Percentiles rank a stretch among this genome's conserved stretches.
Evolutionary conservation across 2,888 invertebrate species (phyloP).

Genomic region (Dorcus parallelipipedus): DNA sequence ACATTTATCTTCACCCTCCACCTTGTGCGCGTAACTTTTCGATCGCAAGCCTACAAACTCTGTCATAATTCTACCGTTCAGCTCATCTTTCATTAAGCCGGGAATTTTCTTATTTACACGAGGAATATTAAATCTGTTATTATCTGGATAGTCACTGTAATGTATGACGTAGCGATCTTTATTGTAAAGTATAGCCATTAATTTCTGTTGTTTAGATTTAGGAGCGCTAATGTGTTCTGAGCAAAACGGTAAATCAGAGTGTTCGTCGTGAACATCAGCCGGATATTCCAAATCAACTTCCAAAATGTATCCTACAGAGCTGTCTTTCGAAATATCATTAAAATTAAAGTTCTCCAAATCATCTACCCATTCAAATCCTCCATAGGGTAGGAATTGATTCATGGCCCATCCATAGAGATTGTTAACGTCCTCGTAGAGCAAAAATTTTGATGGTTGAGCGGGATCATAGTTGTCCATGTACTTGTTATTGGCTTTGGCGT

Average conservation of each 20-base stretch:
- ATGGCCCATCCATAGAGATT: conserved; percentile 24
- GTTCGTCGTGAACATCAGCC: background rate
- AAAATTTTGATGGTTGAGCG: conserved; percentile 10
- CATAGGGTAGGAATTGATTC: conserved; percentile 18
- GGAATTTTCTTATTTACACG: too few relatives aligned
- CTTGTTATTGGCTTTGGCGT: conserved; percentile 35
- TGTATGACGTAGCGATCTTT: conserved; percentile 6
- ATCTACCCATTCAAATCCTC: conserved; percentile 16
- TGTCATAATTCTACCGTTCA: too few relatives aligned
- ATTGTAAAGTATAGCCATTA: conserved; percentile 4
- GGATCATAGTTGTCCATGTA: conserved; percentile 30
- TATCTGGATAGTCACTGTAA: background rate
- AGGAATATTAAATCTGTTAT: too few relatives aligned
- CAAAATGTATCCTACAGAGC: background rate
- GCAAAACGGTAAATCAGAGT: background rate
- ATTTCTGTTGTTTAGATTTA: background rate
- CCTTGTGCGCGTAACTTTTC: too few relatives aligned
- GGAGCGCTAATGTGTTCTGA: background rate
- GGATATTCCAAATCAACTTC: conserved; percentile 3
- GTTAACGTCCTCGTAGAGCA: conserved; percentile 23
- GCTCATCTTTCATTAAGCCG: too few relatives aligned
- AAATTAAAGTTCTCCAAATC: conserved; percentile 1
- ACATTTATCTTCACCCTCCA: too few relatives aligned
- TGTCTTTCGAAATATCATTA: conserved; percentile 1
- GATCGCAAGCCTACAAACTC: too few relatives aligned